Evolutionary conservation across 2,888 invertebrate genomes (phyloP).

Genomic region (Cactoblastis cactorum): DNA sequence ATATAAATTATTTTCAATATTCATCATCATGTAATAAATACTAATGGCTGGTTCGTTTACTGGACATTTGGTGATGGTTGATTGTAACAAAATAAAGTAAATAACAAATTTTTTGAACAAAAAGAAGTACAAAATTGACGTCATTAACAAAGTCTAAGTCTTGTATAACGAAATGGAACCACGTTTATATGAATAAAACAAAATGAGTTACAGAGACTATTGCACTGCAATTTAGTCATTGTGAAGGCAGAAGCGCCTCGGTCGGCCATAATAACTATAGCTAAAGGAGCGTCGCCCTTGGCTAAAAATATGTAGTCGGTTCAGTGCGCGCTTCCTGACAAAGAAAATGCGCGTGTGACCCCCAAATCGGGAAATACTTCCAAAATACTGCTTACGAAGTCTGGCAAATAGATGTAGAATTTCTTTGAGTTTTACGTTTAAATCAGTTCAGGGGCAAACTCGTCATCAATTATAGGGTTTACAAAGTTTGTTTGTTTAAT

Average conservation of each 20-base stretch:
- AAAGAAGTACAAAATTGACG: no score
- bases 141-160: no score
- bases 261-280: conserved; percentile 9
- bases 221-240: conserved; percentile 35
- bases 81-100: no score
- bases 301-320: conserved; percentile 70
- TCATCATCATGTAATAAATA: no score
- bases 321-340: conserved; percentile 68
- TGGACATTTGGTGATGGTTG: no score
- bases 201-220: background rate
- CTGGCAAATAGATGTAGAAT: conserved; percentile 26
- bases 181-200: no score
- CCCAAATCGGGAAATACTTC: conserved; percentile 55
- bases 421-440: conserved; percentile 22
- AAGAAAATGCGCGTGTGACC: conserved; percentile 68
- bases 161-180: no score
- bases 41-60: no score
- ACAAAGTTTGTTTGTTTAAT: no score
- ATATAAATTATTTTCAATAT: no score
- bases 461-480: conserved; percentile 32
- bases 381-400: conserved; percentile 34
- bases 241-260: conserved; percentile 22
- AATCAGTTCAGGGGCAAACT: conserved; percentile 30
- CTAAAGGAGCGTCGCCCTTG: conserved; percentile 65
- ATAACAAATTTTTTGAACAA: no score